Evolutionary conservation across 2,888 invertebrate species (phyloP).

Genomic region (Eristalinus sepulchralis): DNA sequence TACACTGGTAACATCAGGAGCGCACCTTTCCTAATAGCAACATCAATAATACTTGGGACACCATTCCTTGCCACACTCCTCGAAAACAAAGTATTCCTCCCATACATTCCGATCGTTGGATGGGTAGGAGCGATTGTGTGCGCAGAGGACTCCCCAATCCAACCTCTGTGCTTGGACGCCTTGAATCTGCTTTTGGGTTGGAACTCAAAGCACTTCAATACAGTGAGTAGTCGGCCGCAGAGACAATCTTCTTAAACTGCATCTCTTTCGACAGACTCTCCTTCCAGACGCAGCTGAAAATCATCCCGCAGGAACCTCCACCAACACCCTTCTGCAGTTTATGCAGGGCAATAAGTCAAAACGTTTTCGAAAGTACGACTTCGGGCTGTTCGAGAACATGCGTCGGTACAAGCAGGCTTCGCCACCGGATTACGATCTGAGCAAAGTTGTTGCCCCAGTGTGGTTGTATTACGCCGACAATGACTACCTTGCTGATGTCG

Average conservation of each 20-base stretch:
- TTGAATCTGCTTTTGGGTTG: too few relatives aligned
- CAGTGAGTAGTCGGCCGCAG: too few relatives aligned
- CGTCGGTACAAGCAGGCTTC: slow-evolving; percentile 69
- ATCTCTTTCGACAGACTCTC: slow-evolving; percentile 70
- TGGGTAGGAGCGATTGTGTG: too few relatives aligned
- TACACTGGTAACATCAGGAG: too few relatives aligned
- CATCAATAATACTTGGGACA: too few relatives aligned
- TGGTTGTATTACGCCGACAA: slow-evolving; percentile 74
- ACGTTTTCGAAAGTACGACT: slow-evolving; percentile 75
- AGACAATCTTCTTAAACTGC: too few relatives aligned
- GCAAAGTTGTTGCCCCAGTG: slow-evolving; percentile 72
- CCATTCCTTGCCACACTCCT: too few relatives aligned
- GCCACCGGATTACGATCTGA: slow-evolving; percentile 75
- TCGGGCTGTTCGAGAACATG: slow-evolving; percentile 73
- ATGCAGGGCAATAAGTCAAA: slow-evolving; percentile 74
- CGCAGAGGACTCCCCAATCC: too few relatives aligned
- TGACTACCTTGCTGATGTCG: slow-evolving; percentile 73
- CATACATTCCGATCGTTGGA: too few relatives aligned
- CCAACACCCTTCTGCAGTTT: slow-evolving; percentile 76
- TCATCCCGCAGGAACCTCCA: slow-evolving; percentile 77
- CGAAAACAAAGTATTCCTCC: too few relatives aligned
- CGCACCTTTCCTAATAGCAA: slow-evolving; percentile 77
- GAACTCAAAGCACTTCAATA: too few relatives aligned
- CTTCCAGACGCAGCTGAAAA: slow-evolving; percentile 75
- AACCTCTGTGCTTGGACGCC: too few relatives aligned